phyloP scores from a whole-genome alignment of 2,888 invertebrate genomes.

The Timema cristinae region DNA sequence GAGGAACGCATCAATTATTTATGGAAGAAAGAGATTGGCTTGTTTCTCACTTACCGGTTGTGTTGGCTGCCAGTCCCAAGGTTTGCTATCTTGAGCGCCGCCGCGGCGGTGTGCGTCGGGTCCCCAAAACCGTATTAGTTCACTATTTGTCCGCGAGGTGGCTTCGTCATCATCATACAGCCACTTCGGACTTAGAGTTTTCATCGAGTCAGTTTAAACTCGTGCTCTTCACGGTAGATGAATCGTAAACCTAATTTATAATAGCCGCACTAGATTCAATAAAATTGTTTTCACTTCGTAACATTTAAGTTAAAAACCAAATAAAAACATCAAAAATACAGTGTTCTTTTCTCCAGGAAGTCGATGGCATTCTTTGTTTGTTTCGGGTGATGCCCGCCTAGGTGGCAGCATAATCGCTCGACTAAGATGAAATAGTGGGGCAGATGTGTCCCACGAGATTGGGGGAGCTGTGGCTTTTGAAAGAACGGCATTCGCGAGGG shows the following conservation, averaged over 20 bases:
- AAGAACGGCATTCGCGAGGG: neutral
- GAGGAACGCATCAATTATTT: too few species aligned
- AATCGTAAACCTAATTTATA: neutral
- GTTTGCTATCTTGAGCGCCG: constrained; percentile 13
- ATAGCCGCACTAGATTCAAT: neutral
- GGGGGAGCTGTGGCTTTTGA: constrained; percentile 1
- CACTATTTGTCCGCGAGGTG: constrained; percentile 22
- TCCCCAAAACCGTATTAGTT: constrained; percentile 25
- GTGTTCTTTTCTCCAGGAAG: too few species aligned
- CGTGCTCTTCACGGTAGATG: neutral
- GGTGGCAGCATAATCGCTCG: constrained; percentile 28
- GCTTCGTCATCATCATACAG: constrained; percentile 21
- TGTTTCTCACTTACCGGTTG: constrained; percentile 20
- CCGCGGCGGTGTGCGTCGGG: constrained; percentile 18
- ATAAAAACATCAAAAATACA: neutral
- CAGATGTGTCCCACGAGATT: constrained; percentile 21
- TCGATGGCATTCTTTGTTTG: neutral
- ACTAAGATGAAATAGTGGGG: constrained; percentile 29
- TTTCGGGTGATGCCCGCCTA: constrained; percentile 32
- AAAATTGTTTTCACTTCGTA: constrained; percentile 1
- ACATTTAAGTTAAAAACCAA: neutral
- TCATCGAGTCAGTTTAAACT: neutral
- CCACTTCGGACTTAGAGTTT: neutral
- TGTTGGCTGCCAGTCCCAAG: constrained; percentile 3
- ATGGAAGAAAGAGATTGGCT: too few species aligned